Evolutionary conservation across 2,113 vertebrate species (phyloP), one percentile per base, ranked within the genome.

Genomic region (Sisor rabdophorus): DNA sequence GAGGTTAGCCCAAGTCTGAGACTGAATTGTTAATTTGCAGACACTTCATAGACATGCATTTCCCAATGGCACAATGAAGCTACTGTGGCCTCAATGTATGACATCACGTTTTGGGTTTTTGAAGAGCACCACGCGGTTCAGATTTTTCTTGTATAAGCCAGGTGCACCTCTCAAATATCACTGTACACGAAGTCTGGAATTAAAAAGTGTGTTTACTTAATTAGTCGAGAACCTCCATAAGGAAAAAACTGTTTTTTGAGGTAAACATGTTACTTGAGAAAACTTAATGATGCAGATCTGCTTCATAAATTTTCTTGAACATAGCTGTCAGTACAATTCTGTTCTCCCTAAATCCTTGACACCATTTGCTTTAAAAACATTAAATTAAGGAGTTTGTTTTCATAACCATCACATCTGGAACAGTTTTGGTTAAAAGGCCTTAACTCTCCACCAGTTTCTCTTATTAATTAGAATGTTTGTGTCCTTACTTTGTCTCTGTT

Each of bases 21-120:
- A 55, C 28, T 22, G 50, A 55, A 20, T 55, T 10, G 16, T 3
- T 11, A 67, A 28, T 53, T 20, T 1, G 30, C 44, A 15, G 17
- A 26, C 52, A 1, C 63, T 32, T 53, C 5, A 71, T 52, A 70
- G 71, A 78, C 80, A 24, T 11, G 15, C 28, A 10, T 64, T 78
- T 74, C 65, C 80, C 71, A 64, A 75, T 77, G 71, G 40, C 58
- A 77, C 75, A 77, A 79, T 76, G 77, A 82, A 53, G 30, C 48
- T 68, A 47, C 76, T 82, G 73, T 82, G 50, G 47, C 32, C 50
- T 78, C 65, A 16, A 64, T 20, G 20, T 16, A 79, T 79, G 68
- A 67, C 73, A 47, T 71, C 68, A 76, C 48, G 0, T 67, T 22
- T 76, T 79, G 63, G 26, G 28, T 12, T 75, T 75, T 52, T 58